Evolutionary conservation across 53 echinoderm and acorn worm genomes (phyloP).

Genomic region (Arbacia lixula): DNA sequence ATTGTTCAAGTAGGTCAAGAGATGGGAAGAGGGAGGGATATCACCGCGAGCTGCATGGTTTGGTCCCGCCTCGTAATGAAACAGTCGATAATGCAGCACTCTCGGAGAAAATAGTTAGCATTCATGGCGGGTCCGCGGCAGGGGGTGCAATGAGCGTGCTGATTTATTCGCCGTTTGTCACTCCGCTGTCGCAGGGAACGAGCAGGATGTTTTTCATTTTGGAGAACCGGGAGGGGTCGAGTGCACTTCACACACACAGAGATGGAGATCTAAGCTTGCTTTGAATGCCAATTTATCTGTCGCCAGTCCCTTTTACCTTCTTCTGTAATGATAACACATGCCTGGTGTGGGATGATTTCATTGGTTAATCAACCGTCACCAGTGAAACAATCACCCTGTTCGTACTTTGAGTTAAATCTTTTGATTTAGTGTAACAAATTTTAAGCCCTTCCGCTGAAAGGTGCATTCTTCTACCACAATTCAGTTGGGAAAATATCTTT

Average conservation of each 20-base stretch:
- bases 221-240: constrained; percentile 31
- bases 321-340: constrained; percentile 41
- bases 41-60: neutral
- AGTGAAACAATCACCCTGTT: too few relatives aligned
- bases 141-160: constrained; percentile 47
- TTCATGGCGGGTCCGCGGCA: constrained; percentile 8
- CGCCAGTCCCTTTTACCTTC: too few relatives aligned
- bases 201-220: constrained; percentile 53
- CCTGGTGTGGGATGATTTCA: neutral
- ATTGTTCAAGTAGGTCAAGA: too few relatives aligned
- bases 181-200: constrained; percentile 13
- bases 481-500: too few relatives aligned
- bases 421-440: too few relatives aligned
- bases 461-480: too few relatives aligned
- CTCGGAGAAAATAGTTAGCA: constrained; percentile 38
- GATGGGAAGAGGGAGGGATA: too few relatives aligned
- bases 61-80: constrained; percentile 19
- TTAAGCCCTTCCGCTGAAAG: too few relatives aligned
- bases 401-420: too few relatives aligned
- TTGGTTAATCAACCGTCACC: constrained; percentile 31
- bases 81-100: constrained; percentile 43
- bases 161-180: constrained; percentile 47
- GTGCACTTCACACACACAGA: constrained; percentile 35
- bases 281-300: too few relatives aligned
- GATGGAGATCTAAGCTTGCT: too few relatives aligned